These are phyloP conservation scores for human DNA, from an alignment of 2,113 vertebrate species.

Conservation along the genomic window DNA sequence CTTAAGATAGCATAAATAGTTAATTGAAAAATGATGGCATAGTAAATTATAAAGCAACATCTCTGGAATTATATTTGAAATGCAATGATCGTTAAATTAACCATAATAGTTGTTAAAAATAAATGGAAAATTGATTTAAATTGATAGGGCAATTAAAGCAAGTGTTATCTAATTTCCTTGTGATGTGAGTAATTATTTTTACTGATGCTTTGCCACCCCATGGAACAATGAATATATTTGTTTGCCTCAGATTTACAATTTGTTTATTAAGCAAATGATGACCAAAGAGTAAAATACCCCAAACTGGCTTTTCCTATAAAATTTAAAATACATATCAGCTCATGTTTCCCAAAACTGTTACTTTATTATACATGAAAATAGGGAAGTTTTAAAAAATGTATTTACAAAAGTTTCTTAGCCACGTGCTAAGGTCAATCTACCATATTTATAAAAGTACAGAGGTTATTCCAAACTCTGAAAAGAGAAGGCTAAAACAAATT, in stretches of 20 bases:
- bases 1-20: slow-evolving; percentile 49
- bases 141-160: slow-evolving; percentile 66
- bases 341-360: background rate
- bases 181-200: slow-evolving; percentile 56
- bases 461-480: background rate
- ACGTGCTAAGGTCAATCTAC: background rate
- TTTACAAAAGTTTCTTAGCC: background rate
- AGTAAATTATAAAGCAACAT: slow-evolving; percentile 60
- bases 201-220: background rate
- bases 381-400: background rate
- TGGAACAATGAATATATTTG: background rate
- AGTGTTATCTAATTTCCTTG: slow-evolving; percentile 63
- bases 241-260: slow-evolving; percentile 44
- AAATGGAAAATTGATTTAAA: slow-evolving; percentile 65
- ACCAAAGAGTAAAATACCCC: background rate
- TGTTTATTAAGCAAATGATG: slow-evolving; percentile 7
- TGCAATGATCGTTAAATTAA: slow-evolving; percentile 60
- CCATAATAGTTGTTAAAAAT: slow-evolving; percentile 61
- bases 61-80: slow-evolving; percentile 63
- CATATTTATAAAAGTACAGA: background rate
- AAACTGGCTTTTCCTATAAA: background rate
- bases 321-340: background rate
- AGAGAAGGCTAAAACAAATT: slow-evolving; percentile 51
- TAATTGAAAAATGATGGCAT: slow-evolving; percentile 43
- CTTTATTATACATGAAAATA: background rate